phyloP scores from a whole-genome alignment of 2,113 vertebrate species.

The Pteropus alecto region DNA sequence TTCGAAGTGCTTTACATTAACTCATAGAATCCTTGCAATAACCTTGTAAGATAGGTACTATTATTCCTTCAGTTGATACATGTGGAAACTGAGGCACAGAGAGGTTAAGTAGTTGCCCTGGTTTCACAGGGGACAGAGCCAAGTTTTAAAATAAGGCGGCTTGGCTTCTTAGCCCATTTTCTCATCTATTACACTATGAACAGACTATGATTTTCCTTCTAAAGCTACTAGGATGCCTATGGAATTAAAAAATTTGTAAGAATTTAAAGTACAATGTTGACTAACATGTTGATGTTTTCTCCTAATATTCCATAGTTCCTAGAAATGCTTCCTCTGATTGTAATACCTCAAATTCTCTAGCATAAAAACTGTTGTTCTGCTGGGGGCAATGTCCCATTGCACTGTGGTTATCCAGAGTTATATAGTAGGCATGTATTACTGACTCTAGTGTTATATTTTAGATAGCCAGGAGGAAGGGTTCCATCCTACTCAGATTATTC shows the following conservation, averaged over 20 bases:
- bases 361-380: background rate
- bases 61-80: background rate
- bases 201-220: background rate
- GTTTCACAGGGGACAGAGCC: background rate
- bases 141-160: background rate
- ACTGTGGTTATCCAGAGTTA: background rate
- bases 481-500: background rate
- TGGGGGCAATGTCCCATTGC: background rate
- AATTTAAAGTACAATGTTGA: background rate
- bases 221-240: background rate
- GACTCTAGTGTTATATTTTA: background rate
- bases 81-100: background rate
- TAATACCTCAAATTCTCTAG: background rate
- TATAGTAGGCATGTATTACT: rapidly evolving
- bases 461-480: background rate
- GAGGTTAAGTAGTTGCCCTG: background rate
- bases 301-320: background rate
- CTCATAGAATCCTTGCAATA: background rate
- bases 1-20: background rate
- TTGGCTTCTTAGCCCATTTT: background rate
- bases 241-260: background rate
- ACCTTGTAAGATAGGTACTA: background rate
- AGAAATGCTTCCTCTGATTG: background rate
- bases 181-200: background rate
- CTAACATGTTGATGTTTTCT: background rate